phyloP scores from a whole-genome alignment of 2,113 vertebrate genomes.

The Seriola aureovittata region DNA sequence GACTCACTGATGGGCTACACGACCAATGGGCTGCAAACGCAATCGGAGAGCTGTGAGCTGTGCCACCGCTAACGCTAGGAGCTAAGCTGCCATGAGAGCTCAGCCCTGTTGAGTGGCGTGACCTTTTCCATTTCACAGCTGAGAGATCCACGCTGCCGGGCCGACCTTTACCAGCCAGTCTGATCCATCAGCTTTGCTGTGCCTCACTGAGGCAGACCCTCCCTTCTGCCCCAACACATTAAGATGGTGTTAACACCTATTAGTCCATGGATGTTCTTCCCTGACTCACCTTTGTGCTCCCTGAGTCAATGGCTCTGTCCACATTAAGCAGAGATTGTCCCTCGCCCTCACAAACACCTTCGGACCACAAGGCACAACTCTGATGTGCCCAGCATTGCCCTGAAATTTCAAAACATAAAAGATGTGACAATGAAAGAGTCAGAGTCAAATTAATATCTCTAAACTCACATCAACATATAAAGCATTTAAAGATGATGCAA shows the following conservation, averaged over 20 bases:
- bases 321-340: conserved; percentile 92
- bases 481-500: not conserved
- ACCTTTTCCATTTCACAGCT: conserved; percentile 90
- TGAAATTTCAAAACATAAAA: conserved; percentile 63
- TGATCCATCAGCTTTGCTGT: conserved; percentile 83
- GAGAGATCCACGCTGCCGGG: conserved; percentile 82
- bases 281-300: conserved; percentile 98
- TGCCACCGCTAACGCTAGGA: conserved; percentile 59
- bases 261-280: conserved; percentile 60
- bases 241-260: conserved; percentile 77
- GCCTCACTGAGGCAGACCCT: conserved; percentile 62
- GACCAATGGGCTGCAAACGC: conserved; percentile 65
- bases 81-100: conserved; percentile 74
- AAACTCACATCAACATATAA: not conserved
- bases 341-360: conserved; percentile 90
- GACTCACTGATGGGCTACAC: conserved; percentile 70
- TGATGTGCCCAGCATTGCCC: conserved; percentile 98
- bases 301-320: conserved; percentile 99
- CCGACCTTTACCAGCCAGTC: conserved; percentile 86
- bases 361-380: conserved; percentile 96
- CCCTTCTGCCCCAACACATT: conserved; percentile 71
- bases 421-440: not conserved
- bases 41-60: conserved; percentile 64
- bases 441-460: not conserved
- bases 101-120: conserved; percentile 77